Evolutionary conservation across 2,797 vertebrate species (phyloP).

Genomic region (Helarctos malayanus): DNA sequence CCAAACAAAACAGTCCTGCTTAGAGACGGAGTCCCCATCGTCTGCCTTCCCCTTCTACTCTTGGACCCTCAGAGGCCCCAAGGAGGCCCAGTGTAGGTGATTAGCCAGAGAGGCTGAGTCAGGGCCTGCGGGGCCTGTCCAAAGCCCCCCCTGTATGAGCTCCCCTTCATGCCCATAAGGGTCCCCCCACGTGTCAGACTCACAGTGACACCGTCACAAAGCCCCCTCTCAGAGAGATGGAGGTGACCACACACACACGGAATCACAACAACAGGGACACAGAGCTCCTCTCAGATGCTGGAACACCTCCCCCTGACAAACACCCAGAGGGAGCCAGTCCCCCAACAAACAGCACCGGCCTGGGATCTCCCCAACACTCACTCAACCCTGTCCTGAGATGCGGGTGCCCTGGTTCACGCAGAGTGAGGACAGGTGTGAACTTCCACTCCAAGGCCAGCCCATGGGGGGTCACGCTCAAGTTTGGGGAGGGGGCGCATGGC

Average conservation of each 20-base stretch:
- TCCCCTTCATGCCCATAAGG: not conserved
- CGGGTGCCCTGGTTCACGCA: too few relatives aligned
- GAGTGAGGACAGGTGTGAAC: not conserved
- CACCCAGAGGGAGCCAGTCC: not conserved
- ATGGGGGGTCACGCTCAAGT: not conserved
- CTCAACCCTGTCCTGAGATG: not conserved
- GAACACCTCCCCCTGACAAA: not conserved
- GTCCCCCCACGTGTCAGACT: not conserved
- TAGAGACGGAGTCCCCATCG: not conserved
- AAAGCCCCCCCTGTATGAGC: not conserved
- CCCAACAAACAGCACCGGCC: not conserved
- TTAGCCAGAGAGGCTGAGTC: not conserved
- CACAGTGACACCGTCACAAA: slow-evolving; percentile 33
- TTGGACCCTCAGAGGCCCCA: not conserved
- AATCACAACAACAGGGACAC: not conserved
- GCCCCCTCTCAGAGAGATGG: not conserved
- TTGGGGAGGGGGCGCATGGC: not conserved
- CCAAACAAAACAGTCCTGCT: not conserved
- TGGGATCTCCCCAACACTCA: not conserved
- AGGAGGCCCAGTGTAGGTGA: not conserved
- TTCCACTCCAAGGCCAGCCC: not conserved
- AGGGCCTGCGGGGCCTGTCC: not conserved
- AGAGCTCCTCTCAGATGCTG: slow-evolving; percentile 9
- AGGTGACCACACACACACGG: not conserved
- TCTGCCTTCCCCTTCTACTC: not conserved